Percentiles rank a stretch among this genome's conserved stretches.
These are phyloP conservation scores for Drosophila prosaltans DNA, from an alignment of 1,140 invertebrate species.

Conservation along the genomic window DNA sequence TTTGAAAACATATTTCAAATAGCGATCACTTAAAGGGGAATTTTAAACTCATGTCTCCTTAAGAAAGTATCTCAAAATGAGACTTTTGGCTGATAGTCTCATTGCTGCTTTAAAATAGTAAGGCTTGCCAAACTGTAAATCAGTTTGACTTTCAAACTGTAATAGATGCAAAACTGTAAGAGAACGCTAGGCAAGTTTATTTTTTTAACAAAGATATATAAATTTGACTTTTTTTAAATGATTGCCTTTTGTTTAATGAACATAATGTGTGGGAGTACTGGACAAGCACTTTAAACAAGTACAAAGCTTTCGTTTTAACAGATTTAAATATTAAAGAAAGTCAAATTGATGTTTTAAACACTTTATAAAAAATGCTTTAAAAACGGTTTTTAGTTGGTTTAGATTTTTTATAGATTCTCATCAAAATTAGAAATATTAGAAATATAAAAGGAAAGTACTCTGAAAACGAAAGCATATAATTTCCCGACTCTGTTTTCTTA, in stretches of 20 bases:
- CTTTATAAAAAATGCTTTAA: too few relatives aligned
- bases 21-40: neutral
- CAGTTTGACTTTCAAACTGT: neutral
- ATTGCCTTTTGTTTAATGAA: neutral
- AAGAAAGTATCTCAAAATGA: neutral
- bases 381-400: too few relatives aligned
- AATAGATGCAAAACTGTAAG: neutral
- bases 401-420: too few relatives aligned
- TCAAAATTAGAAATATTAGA: too few relatives aligned
- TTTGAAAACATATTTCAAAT: too few relatives aligned
- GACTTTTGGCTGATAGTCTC: neutral
- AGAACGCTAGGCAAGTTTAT: neutral
- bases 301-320: neutral
- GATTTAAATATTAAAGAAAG: neutral
- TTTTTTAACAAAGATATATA: neutral
- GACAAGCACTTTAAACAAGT: neutral
- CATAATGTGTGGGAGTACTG: neutral
- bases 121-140: neutral
- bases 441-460: too few relatives aligned
- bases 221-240: neutral
- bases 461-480: too few relatives aligned
- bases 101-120: neutral
- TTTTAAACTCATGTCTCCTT: neutral
- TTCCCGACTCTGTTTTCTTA: too few relatives aligned
- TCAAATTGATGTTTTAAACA: neutral